Percentiles rank a stretch among this genome's conserved stretches.
Conservation (phyloP, 2,797 vertebrate species). For the Dermochelys coriacea region DNA sequence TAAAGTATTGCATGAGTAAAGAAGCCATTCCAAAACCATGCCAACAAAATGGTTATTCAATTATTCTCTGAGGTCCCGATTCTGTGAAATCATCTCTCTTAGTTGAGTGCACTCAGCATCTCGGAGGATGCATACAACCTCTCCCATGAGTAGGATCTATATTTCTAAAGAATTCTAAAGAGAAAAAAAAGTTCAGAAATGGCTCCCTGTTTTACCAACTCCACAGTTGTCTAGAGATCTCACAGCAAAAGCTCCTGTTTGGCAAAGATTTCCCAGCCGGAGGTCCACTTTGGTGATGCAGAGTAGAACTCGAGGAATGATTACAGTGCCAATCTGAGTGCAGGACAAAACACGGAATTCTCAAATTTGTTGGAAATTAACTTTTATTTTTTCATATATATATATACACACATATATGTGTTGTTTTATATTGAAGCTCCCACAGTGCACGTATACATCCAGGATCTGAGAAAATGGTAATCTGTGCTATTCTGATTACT, state of each 20-base stretch:
- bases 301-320: neutral
- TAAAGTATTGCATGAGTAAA: neutral
- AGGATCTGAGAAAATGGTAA: neutral
- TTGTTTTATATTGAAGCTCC: neutral
- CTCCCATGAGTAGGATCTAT: neutral
- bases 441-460: neutral
- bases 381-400: neutral
- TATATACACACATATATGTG: neutral
- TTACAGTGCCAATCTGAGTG: accelerated
- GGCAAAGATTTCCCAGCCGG: neutral
- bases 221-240: neutral
- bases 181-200: neutral
- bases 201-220: neutral
- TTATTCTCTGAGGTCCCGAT: neutral
- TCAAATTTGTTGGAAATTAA: neutral
- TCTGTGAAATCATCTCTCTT: neutral
- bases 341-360: accelerated
- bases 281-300: neutral
- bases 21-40: neutral
- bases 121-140: neutral
- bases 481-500: neutral
- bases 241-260: neutral
- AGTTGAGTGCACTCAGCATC: neutral
- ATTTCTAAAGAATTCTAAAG: neutral
- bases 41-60: neutral